Evolutionary conservation across 2,113 vertebrate genomes (phyloP).

Genomic region (Galeopterus variegatus): DNA sequence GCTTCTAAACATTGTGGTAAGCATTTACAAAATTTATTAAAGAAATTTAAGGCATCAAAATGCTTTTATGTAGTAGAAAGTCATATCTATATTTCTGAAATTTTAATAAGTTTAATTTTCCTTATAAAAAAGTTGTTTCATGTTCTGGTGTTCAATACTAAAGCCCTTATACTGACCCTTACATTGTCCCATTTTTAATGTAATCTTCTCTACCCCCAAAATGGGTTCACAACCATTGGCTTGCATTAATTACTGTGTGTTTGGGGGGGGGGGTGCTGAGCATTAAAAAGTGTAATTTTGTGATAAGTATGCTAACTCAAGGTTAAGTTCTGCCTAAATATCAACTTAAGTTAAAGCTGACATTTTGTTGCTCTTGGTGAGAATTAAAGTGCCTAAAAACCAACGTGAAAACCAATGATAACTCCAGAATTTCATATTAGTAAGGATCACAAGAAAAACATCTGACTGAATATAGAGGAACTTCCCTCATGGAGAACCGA

Average conservation of each 20-base stretch:
- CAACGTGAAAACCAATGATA: slow-evolving; percentile 3
- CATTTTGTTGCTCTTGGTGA: background rate
- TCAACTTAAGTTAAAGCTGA: slow-evolving; percentile 30
- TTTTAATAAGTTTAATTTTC: slow-evolving; percentile 37
- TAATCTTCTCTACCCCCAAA: background rate
- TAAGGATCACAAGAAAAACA: slow-evolving; percentile 57
- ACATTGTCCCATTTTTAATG: background rate
- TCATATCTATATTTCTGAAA: background rate
- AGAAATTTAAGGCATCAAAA: slow-evolving; percentile 14
- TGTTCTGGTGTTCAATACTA: background rate
- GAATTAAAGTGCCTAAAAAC: slow-evolving; percentile 58
- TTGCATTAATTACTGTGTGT: background rate
- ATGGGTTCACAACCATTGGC: background rate
- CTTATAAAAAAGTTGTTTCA: slow-evolving; percentile 15
- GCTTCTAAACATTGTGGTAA: slow-evolving; percentile 15
- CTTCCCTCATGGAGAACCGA: background rate
- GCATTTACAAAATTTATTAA: background rate
- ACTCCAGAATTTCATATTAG: background rate
- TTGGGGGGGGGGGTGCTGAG: background rate
- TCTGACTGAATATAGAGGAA: background rate
- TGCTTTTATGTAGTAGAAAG: background rate
- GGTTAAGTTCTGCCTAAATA: slow-evolving; percentile 18
- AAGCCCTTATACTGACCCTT: background rate
- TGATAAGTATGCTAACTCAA: slow-evolving; percentile 26
- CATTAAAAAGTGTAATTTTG: background rate